A percentile compares a stretch with the other conserved stretches of the same genome.
Conservation (phyloP, 2,888 invertebrate species). For the Epistrophe eligans region DNA sequence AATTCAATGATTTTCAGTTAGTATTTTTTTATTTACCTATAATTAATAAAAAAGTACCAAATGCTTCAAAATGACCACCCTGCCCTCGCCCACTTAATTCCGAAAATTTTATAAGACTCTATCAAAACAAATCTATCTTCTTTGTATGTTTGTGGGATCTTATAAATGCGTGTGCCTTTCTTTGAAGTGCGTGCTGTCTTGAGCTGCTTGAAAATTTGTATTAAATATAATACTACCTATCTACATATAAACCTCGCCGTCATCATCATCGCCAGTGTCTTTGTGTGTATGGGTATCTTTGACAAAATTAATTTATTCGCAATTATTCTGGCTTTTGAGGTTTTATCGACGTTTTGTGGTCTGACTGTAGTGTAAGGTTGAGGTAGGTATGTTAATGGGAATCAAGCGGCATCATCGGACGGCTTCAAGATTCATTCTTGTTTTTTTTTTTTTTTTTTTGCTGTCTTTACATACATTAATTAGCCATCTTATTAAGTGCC, state of each 20-base stretch:
- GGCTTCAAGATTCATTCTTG: conserved; percentile 53
- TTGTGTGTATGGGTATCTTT: neutral
- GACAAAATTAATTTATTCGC: conserved; percentile 69
- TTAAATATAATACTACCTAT: conserved; percentile 53
- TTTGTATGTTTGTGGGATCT: neutral
- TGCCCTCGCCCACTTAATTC: neutral
- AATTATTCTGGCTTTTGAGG: conserved; percentile 59
- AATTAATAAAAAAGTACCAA: no score
- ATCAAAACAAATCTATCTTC: neutral
- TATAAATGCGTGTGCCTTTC: conserved; percentile 21
- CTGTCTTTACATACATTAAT: conserved; percentile 46
- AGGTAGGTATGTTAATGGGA: conserved; percentile 19
- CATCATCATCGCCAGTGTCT: neutral
- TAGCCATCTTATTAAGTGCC: conserved; percentile 30
- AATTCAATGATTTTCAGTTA: no score
- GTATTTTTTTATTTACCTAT: no score
- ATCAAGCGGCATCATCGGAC: conserved; percentile 28
- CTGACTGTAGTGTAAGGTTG: neutral
- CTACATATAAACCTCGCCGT: neutral
- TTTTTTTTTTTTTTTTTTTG: conserved; percentile 55
- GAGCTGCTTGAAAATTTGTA: conserved; percentile 36
- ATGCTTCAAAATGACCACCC: neutral
- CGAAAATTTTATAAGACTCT: neutral
- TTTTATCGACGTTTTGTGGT: conserved; percentile 40
- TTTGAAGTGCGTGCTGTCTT: conserved; percentile 22